These are phyloP conservation scores for Pemphredon lugubris DNA, from an alignment of 2,888 invertebrate genomes.

Conservation along the genomic window DNA sequence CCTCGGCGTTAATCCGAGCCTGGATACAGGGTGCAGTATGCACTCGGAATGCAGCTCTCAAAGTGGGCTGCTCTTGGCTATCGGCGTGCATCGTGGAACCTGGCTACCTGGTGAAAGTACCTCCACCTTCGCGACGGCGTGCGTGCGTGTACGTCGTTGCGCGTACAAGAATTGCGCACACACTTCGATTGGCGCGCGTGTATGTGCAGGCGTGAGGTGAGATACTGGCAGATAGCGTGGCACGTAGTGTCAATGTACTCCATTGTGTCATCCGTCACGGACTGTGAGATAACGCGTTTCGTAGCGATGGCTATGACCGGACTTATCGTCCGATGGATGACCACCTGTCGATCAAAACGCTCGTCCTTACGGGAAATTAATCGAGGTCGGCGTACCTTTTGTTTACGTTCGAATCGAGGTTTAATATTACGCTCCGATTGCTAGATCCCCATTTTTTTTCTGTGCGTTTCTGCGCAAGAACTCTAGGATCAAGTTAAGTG, in stretches of 20 bases:
- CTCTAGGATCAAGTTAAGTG: no score
- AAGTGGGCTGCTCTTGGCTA: conserved; percentile 68
- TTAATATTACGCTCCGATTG: no score
- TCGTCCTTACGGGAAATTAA: no score
- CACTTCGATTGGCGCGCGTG: conserved; percentile 20
- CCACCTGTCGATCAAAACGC: not conserved
- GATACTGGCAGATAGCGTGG: conserved; percentile 67
- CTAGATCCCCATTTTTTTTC: no score
- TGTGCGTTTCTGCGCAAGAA: no score
- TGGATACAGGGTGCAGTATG: conserved; percentile 58
- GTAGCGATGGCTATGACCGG: conserved; percentile 56
- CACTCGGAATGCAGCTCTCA: conserved; percentile 62
- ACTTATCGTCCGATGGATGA: conserved; percentile 16
- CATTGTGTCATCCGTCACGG: conserved; percentile 73
- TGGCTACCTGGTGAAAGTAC: conserved; percentile 68
- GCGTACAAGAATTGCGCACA: conserved; percentile 45
- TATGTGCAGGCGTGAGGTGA: conserved; percentile 49
- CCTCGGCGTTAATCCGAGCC: conserved; percentile 46
- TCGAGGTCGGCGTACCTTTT: no score
- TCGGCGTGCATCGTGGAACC: conserved; percentile 65
- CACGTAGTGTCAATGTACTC: conserved; percentile 74
- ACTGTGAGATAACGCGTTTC: conserved; percentile 66
- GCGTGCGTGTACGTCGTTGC: conserved; percentile 50
- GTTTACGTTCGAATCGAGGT: no score
- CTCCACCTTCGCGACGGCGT: conserved; percentile 59